Percentiles rank a stretch among this genome's conserved stretches.
Conservation (phyloP, 2,797 vertebrate species). For the Ctenochaetus hawaiiensis region DNA sequence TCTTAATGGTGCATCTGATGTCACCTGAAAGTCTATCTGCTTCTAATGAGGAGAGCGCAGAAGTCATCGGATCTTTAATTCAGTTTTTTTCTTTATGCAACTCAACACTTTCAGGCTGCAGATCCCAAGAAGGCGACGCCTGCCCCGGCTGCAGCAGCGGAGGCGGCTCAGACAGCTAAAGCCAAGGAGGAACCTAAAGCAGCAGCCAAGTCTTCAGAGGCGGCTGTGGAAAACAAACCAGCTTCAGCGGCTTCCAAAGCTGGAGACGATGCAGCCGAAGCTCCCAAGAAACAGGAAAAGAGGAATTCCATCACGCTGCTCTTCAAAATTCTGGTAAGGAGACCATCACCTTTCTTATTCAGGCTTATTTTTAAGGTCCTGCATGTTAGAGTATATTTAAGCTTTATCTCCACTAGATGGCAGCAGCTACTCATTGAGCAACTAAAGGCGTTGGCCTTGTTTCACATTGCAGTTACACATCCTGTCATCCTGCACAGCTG, state of each 20-base stretch:
- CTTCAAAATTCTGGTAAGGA: conserved; percentile 92
- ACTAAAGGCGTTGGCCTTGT: neutral
- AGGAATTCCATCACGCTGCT: conserved; percentile 93
- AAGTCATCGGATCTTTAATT: neutral
- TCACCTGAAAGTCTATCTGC: conserved; percentile 28
- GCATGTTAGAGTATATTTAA: neutral
- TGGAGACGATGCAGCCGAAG: conserved; percentile 76
- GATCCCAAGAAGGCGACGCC: conserved; percentile 77
- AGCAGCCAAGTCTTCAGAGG: conserved; percentile 70
- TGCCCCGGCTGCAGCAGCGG: conserved; percentile 60
- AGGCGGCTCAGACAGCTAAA: conserved; percentile 65
- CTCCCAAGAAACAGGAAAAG: conserved; percentile 90
- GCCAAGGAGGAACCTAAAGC: conserved; percentile 84
- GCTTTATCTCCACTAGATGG: conserved; percentile 80
- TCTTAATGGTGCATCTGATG: conserved; percentile 38
- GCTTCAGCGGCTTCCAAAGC: conserved; percentile 74
- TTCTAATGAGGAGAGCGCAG: neutral
- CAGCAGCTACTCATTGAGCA: conserved; percentile 50
- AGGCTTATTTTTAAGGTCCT: neutral
- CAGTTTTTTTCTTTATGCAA: conserved; percentile 7
- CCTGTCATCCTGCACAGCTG: neutral
- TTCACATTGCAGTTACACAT: neutral
- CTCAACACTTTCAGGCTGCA: conserved; percentile 63
- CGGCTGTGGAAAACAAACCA: conserved; percentile 74
- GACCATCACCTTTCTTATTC: neutral